phyloP scores from a whole-genome alignment of 2,113 vertebrate genomes.

The Mormyrus iriodes region DNA sequence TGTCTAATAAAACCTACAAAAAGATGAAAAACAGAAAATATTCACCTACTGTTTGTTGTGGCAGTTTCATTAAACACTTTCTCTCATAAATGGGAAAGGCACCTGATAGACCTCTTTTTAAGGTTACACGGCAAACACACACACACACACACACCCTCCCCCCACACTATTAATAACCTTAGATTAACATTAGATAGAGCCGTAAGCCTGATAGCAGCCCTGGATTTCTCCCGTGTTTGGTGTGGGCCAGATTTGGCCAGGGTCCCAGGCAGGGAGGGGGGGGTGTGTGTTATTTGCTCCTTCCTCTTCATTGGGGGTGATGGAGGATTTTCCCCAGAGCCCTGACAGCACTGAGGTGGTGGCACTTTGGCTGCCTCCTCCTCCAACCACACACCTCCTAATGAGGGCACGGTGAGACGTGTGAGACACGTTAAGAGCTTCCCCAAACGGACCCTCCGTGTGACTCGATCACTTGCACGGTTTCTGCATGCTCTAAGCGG shows the following conservation, averaged over 20 bases:
- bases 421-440: background rate
- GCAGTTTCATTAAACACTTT: background rate
- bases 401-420: background rate
- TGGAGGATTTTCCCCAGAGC: background rate
- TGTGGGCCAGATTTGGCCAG: background rate
- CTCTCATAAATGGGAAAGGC: background rate
- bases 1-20: background rate
- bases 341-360: background rate
- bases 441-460: background rate
- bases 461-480: background rate
- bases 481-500: background rate
- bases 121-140: background rate
- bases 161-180: constrained; percentile 1
- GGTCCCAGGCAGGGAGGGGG: background rate
- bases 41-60: background rate
- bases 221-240: background rate
- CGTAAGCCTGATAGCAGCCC: background rate
- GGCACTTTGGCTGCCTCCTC: background rate
- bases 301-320: background rate
- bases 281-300: background rate
- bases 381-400: background rate
- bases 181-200: constrained; percentile 8
- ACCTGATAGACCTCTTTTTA: background rate
- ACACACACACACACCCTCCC: background rate
- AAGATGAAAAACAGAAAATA: background rate